phyloP scores from a whole-genome alignment of 2,888 invertebrate genomes.

The Eristalis intricaria region DNA sequence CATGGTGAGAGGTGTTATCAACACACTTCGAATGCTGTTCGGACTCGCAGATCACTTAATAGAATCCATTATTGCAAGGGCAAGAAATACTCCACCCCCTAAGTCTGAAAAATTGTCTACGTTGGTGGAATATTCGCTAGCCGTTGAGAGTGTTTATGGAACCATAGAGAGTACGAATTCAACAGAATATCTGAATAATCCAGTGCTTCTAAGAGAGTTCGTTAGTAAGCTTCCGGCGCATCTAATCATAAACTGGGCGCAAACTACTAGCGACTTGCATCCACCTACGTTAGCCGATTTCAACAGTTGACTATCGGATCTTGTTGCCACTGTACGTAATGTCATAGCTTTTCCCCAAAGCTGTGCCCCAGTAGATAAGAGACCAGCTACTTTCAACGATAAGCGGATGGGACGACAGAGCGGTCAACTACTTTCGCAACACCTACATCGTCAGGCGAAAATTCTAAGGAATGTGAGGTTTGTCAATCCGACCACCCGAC shows the following conservation, averaged over 20 bases:
- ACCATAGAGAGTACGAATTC: constrained; percentile 26
- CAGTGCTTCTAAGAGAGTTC: constrained; percentile 33
- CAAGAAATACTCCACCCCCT: constrained; percentile 14
- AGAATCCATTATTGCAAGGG: constrained; percentile 10
- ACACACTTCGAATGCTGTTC: constrained; percentile 25
- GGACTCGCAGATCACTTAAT: constrained; percentile 13
- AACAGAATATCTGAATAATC: too few relatives aligned
- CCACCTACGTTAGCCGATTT: constrained; percentile 8
- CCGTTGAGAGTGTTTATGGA: constrained; percentile 24
- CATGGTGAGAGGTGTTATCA: constrained; percentile 21
- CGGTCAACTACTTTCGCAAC: background rate
- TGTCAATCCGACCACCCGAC: background rate
- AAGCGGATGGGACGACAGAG: background rate
- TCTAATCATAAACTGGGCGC: constrained; percentile 15
- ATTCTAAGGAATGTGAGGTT: background rate
- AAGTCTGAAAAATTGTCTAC: constrained; percentile 7
- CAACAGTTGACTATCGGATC: constrained; percentile 9
- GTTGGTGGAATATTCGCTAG: constrained; percentile 25
- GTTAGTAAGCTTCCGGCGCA: constrained; percentile 17
- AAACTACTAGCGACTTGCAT: background rate
- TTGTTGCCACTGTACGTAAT: constrained; percentile 1
- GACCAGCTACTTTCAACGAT: background rate
- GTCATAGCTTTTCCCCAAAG: constrained; percentile 8
- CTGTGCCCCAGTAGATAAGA: background rate
- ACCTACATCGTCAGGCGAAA: background rate